Percentiles rank a stretch among this genome's conserved stretches.
phyloP scores from a whole-genome alignment of 2,797 vertebrate genomes.

The Urocyon cinereoargenteus region DNA sequence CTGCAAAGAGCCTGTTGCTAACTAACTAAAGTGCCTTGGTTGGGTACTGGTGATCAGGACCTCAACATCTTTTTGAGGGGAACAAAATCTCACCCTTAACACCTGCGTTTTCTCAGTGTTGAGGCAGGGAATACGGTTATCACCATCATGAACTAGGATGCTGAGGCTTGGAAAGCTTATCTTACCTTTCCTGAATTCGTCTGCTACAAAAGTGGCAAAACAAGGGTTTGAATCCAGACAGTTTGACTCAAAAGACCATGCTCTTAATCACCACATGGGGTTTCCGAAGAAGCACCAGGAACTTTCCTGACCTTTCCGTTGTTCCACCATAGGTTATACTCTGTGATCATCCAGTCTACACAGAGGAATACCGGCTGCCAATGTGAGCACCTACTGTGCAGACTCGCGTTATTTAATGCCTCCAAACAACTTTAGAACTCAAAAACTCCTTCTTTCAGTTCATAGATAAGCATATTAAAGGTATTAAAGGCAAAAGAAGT shows the following conservation, averaged over 20 bases:
- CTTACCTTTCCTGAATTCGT: background rate
- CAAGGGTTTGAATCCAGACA: background rate
- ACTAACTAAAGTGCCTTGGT: background rate
- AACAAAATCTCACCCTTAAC: background rate
- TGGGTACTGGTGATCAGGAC: background rate
- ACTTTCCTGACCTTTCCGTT: background rate
- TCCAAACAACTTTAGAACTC: background rate
- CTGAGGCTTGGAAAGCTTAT: background rate
- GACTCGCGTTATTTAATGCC: background rate
- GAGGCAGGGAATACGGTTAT: background rate
- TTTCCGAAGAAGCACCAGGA: background rate
- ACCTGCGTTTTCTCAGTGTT: background rate
- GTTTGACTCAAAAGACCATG: background rate
- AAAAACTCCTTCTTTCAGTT: background rate
- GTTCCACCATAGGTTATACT: background rate
- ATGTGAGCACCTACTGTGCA: background rate
- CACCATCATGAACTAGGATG: background rate
- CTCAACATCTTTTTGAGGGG: background rate
- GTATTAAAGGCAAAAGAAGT: conserved; percentile 35
- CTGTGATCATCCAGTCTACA: background rate
- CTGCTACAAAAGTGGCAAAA: background rate
- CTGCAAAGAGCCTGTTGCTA: background rate
- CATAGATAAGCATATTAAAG: conserved; percentile 15
- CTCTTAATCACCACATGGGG: background rate
- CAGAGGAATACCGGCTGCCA: background rate